Evolutionary conservation across 53 echinoderm and acorn worm genomes (phyloP).

Genomic region (Astropecten irregularis): DNA sequence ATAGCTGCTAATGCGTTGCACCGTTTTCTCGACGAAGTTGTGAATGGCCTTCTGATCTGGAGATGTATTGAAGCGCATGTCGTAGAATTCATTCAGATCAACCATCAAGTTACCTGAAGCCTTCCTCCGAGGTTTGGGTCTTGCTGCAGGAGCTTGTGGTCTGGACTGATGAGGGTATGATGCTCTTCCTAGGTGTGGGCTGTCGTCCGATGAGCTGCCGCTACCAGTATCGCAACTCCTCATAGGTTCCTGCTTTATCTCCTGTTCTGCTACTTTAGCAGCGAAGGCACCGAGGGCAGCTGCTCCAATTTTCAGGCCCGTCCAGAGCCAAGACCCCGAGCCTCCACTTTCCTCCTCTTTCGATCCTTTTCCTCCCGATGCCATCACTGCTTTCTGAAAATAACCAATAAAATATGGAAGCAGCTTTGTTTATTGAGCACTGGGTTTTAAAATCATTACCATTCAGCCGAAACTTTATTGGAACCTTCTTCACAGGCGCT

Average conservation of each 20-base stretch:
- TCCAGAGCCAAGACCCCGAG: slow-evolving; percentile 15
- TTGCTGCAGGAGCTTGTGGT: too few species aligned
- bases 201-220: neutral
- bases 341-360: neutral
- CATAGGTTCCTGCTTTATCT: neutral
- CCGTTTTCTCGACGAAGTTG: slow-evolving; percentile 20
- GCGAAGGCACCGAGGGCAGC: slow-evolving; percentile 37
- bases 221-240: neutral
- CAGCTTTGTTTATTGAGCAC: too few species aligned
- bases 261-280: neutral
- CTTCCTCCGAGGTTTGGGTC: neutral
- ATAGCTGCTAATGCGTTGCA: slow-evolving; percentile 1
- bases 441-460: too few species aligned
- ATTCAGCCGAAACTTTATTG: too few species aligned
- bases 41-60: slow-evolving; percentile 27
- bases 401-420: too few species aligned
- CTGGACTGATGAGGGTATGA: too few species aligned
- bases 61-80: neutral
- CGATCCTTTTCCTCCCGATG: slow-evolving; percentile 11
- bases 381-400: neutral
- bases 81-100: slow-evolving; percentile 5
- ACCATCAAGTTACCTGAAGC: neutral
- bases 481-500: too few species aligned
- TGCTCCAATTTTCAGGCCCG: slow-evolving; percentile 24
- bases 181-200: neutral